These are phyloP conservation scores for Epizoanthus rinbou DNA, from an alignment of 92 coral and sea anemone species.

Conservation along the genomic window DNA sequence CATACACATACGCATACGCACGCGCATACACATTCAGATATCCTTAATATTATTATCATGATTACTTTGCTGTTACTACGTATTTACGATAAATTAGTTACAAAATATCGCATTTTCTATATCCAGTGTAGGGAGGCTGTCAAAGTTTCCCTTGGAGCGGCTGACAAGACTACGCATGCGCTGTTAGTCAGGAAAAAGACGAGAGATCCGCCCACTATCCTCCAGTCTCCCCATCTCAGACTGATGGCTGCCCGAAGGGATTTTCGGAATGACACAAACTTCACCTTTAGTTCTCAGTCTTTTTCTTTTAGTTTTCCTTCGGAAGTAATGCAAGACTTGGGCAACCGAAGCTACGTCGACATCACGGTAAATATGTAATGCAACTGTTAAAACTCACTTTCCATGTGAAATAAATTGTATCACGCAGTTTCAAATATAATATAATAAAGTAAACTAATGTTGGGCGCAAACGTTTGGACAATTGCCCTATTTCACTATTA, in stretches of 20 bases:
- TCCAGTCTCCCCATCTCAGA: slow-evolving; percentile 8
- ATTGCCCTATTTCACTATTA: too few relatives aligned
- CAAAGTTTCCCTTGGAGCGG: slow-evolving; percentile 19
- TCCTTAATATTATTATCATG: too few relatives aligned
- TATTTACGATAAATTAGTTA: not conserved
- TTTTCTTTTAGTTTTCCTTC: slow-evolving; percentile 22
- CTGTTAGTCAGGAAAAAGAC: slow-evolving; percentile 27
- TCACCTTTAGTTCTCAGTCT: not conserved
- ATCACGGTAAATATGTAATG: slow-evolving; percentile 5
- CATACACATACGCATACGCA: not conserved
- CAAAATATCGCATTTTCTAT: not conserved
- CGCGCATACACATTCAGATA: too few relatives aligned
- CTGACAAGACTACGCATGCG: slow-evolving; percentile 19
- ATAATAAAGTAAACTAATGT: too few relatives aligned
- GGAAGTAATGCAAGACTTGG: slow-evolving; percentile 17
- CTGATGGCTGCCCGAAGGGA: slow-evolving; percentile 6
- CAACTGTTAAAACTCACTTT: too few relatives aligned
- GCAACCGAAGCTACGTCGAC: slow-evolving; percentile 11
- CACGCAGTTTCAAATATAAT: too few relatives aligned
- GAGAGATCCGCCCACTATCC: not conserved
- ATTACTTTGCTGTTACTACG: not conserved
- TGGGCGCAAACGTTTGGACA: too few relatives aligned
- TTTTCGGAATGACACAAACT: not conserved
- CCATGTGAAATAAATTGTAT: too few relatives aligned
- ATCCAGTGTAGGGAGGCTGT: slow-evolving; percentile 11